phyloP scores from a whole-genome alignment of 2,113 vertebrate genomes.

The Pycnonotus jocosus region DNA sequence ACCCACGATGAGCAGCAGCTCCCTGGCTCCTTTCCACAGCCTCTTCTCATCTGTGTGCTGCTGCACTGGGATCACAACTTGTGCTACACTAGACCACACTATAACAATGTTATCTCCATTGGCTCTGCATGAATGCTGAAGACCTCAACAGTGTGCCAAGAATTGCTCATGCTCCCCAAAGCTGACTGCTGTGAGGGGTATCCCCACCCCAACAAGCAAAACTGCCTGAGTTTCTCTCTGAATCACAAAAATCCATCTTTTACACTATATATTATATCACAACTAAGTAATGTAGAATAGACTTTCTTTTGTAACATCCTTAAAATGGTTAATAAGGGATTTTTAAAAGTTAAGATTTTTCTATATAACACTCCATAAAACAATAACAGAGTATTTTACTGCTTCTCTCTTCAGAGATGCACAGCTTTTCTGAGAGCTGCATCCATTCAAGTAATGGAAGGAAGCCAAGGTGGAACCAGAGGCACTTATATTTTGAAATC shows the following conservation, averaged over 20 bases:
- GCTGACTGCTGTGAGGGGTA: neutral
- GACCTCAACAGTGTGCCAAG: neutral
- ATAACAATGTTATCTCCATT: accelerated
- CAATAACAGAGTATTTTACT: slow-evolving; percentile 9
- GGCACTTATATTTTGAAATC: neutral
- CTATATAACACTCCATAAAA: slow-evolving; percentile 21
- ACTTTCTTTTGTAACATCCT: neutral
- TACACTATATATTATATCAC: neutral
- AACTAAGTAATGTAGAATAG: neutral
- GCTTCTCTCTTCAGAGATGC: neutral
- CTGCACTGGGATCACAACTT: neutral
- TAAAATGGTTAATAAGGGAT: neutral
- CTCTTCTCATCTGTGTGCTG: neutral
- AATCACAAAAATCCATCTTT: neutral
- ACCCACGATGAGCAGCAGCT: neutral
- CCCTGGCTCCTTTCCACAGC: neutral
- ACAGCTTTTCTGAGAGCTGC: neutral
- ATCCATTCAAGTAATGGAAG: slow-evolving; percentile 36
- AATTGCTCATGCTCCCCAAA: accelerated
- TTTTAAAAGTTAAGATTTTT: neutral
- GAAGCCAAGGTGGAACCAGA: slow-evolving; percentile 32
- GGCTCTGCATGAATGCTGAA: accelerated
- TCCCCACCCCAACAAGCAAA: neutral
- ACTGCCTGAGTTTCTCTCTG: neutral
- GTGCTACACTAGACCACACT: accelerated